phyloP scores from a whole-genome alignment of 2,113 vertebrate species.

The Ciconia stormi region DNA sequence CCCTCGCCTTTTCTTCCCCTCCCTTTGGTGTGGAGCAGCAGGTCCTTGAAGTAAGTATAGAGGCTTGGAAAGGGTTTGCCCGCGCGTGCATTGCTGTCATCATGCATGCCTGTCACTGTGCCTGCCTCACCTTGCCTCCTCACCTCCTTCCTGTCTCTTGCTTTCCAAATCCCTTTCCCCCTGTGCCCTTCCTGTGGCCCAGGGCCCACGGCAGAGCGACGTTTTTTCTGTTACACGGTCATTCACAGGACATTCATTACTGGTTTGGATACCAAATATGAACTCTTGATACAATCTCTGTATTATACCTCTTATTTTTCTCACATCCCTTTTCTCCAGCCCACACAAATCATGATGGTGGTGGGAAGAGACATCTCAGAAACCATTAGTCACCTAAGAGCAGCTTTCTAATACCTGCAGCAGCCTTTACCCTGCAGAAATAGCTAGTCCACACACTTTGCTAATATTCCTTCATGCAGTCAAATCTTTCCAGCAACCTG shows the following conservation, averaged over 20 bases:
- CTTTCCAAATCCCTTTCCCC: neutral
- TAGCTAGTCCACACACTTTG: neutral
- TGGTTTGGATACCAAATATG: neutral
- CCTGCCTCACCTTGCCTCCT: conserved; percentile 38
- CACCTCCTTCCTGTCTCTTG: neutral
- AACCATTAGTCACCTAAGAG: conserved; percentile 28
- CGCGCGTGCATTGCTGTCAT: neutral
- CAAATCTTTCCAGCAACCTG: conserved; percentile 20
- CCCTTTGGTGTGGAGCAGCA: conserved; percentile 87
- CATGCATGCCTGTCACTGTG: conserved; percentile 68
- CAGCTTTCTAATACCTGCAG: neutral
- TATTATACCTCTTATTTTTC: neutral
- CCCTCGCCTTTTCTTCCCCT: conserved; percentile 58
- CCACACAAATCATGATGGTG: neutral
- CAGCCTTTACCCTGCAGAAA: neutral
- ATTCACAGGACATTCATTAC: neutral
- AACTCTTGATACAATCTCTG: neutral
- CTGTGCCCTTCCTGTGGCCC: neutral
- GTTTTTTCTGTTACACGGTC: neutral
- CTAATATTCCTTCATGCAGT: conserved; percentile 38
- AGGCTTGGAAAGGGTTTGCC: conserved; percentile 27
- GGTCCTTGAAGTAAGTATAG: conserved; percentile 96
- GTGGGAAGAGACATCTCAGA: conserved; percentile 17
- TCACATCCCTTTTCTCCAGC: neutral
- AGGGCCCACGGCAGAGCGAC: neutral